Evolutionary conservation across 1,140 invertebrate genomes (phyloP), one percentile per base, ranked within the genome.

Genomic region (Vollenhovia emeryi): DNA sequence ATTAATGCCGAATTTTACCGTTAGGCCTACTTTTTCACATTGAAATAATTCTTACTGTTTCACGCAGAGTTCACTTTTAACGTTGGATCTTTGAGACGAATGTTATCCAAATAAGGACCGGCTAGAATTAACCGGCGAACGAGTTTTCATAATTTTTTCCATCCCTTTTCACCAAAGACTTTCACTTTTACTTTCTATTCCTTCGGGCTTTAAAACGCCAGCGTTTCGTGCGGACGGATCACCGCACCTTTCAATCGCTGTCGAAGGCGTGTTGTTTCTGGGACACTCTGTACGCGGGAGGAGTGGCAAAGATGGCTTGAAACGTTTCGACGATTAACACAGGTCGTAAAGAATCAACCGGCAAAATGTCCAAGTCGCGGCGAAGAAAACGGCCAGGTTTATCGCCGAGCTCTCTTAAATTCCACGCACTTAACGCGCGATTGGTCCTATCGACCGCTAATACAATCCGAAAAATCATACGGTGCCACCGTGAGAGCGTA

Each of bases 281-380:
- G n/a, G 36, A 66, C 18, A 73, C 50, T 89, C 78, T 82, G 50
- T 85, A 88, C 60, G 69, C 85, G 45, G 1, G 60, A 88, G 71
- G 43, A 55, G 33, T 15, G 40, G 55, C 24, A 73, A 40, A 15
- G 36, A 60, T 69, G 30, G 21, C 52, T 86, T 82, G 59, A 80
- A 80, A 76, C 71, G 50, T 69, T 59, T 60, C 30, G 24, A 62
- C 68, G 66, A 86, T 55, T 86, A 89, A 88, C 80, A 74, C 60
- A 40, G 69, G 8, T 88, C 87, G 62, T 89, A 86, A 89, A 89
- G 64, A 76, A 43, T 21, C 36, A 40, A 45, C 6, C 48, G 27
- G 43, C 62, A 8, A 76, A 84, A 50, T 50, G 30, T 24, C 9
- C 5, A 48, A 9, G 48, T 71, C 75, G 24, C 7, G 1, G 27